These are phyloP conservation scores for Chlorocebus sabaeus DNA, from an alignment of 2,113 vertebrate species.

Conservation along the genomic window DNA sequence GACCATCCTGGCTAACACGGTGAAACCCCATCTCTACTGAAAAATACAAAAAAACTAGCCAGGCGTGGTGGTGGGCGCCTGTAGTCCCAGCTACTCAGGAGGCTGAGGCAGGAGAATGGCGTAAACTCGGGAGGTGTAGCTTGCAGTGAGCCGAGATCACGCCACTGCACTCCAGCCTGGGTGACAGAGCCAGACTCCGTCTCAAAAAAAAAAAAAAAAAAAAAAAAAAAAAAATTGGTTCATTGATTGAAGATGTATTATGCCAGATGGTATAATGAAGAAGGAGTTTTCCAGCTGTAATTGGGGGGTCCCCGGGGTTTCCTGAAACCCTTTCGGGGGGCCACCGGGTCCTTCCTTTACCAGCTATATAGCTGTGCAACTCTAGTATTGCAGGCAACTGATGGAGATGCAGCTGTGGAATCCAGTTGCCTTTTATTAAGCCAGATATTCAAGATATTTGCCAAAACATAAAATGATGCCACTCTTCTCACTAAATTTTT, in stretches of 20 bases:
- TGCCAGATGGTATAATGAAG: not conserved
- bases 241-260: not conserved
- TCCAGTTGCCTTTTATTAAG: not conserved
- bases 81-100: no score
- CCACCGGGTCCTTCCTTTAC: not conserved
- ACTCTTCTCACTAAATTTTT: not conserved
- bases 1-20: no score
- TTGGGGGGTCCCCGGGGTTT: not conserved
- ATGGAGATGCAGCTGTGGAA: not conserved
- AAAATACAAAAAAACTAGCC: no score
- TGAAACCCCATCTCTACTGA: no score
- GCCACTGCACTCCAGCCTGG: no score
- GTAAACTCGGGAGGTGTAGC: no score
- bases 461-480: not conserved
- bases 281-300: not conserved
- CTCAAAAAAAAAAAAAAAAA: no score
- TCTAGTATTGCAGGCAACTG: not conserved
- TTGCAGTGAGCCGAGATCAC: no score
- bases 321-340: no score
- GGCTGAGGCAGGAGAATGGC: no score
- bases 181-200: no score
- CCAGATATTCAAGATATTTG: not conserved
- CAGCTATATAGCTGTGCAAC: not conserved
- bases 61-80: fast-evolving
- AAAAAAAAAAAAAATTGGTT: not conserved